Conservation (phyloP, 2,113 vertebrate genomes). For the Numida meleagris region DNA sequence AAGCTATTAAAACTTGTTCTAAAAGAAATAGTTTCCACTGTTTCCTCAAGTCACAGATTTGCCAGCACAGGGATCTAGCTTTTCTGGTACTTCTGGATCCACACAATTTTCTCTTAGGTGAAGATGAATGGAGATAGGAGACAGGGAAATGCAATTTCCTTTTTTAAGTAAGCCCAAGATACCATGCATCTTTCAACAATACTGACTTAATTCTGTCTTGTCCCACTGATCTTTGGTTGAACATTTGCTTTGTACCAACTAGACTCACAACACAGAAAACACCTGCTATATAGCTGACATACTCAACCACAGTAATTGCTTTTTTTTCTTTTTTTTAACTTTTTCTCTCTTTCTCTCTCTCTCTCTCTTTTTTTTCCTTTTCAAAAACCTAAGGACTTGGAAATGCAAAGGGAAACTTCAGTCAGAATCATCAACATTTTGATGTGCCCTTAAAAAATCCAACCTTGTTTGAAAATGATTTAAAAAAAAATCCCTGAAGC, state of each 20-base stretch:
- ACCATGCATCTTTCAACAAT: neutral
- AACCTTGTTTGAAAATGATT: neutral
- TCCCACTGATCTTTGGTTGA: neutral
- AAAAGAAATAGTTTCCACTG: neutral
- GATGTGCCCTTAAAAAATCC: constrained; percentile 32
- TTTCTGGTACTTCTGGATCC: neutral
- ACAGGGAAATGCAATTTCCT: neutral
- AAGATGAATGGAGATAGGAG: neutral
- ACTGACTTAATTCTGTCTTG: neutral
- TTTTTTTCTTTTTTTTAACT: neutral
- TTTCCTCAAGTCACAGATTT: neutral
- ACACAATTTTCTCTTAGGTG: neutral
- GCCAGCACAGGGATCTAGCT: neutral
- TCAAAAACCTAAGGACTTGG: neutral
- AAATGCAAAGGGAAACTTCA: constrained; percentile 33
- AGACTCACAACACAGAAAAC: neutral
- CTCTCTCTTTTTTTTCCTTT: fast-evolving
- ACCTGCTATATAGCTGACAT: neutral
- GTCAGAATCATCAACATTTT: constrained; percentile 46
- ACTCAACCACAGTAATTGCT: neutral
- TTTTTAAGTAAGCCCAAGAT: neutral
- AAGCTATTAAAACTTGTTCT: neutral
- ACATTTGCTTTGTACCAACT: neutral
- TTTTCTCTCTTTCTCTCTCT: neutral
- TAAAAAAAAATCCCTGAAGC: neutral